Conservation (phyloP, 2,113 vertebrate genomes). For the Cygnus buccinator region DNA sequence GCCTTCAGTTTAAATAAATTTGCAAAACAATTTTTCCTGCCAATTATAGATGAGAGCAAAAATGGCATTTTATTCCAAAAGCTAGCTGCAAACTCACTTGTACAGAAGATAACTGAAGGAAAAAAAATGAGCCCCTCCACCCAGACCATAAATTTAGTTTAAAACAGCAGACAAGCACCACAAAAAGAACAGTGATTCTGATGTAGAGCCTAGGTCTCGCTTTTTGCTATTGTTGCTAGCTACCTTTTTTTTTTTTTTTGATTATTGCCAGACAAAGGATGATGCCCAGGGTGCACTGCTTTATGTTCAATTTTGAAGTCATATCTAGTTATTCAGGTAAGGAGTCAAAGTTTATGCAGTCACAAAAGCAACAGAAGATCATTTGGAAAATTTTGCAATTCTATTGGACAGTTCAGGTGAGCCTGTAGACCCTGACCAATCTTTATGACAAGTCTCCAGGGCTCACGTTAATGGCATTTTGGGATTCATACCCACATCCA, state of each 20-base stretch:
- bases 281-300: background rate
- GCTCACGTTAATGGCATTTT: background rate
- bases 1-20: slow-evolving; percentile 23
- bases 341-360: rapidly evolving
- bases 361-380: background rate
- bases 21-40: background rate
- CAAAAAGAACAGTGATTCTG: background rate
- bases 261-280: background rate
- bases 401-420: background rate
- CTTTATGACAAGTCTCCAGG: background rate
- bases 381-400: background rate
- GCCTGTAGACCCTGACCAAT: background rate
- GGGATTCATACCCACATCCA: background rate
- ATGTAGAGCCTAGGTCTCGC: background rate
- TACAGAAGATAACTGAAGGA: background rate
- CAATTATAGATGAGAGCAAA: background rate
- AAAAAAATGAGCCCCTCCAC: background rate
- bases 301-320: background rate
- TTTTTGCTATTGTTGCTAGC: background rate
- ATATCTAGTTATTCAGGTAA: background rate
- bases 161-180: background rate
- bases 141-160: background rate
- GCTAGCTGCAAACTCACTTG: background rate
- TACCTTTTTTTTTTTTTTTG: background rate
- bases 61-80: background rate